Conservation (phyloP, 2,888 invertebrate species). For the Pollenia angustigena region DNA sequence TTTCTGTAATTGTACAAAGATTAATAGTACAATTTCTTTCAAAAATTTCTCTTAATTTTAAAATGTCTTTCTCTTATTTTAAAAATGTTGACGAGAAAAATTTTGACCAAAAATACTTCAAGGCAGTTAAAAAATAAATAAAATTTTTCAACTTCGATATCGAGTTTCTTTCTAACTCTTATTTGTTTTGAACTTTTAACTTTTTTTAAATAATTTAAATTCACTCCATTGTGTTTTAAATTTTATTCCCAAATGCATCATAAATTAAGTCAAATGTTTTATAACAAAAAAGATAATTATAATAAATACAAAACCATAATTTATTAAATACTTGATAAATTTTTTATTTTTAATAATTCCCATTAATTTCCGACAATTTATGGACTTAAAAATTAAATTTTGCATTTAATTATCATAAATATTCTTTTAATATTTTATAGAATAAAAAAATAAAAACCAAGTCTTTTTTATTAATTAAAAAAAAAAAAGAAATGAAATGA, state of each 20-base stretch:
- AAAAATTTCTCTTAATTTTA: too few relatives aligned
- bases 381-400: slow-evolving; percentile 45
- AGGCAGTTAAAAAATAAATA: too few relatives aligned
- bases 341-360: slow-evolving; percentile 37
- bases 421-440: slow-evolving; percentile 4
- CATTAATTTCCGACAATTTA: slow-evolving; percentile 62
- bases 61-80: too few relatives aligned
- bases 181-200: too few relatives aligned
- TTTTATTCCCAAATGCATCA: slow-evolving; percentile 47
- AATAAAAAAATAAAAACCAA: not conserved
- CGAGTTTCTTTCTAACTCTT: too few relatives aligned
- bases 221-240: slow-evolving; percentile 18
- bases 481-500: slow-evolving; percentile 17
- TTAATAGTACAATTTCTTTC: too few relatives aligned
- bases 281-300: slow-evolving; percentile 50
- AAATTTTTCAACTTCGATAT: too few relatives aligned
- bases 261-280: slow-evolving; percentile 55
- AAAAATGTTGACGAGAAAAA: too few relatives aligned
- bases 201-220: slow-evolving; percentile 3
- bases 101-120: too few relatives aligned
- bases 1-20: too few relatives aligned
- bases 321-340: slow-evolving; percentile 37
- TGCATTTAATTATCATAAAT: slow-evolving; percentile 59
- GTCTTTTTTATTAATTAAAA: not conserved
- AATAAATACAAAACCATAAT: slow-evolving; percentile 57